Conservation (phyloP, 2,888 invertebrate species). For the Agrotis clavis region DNA sequence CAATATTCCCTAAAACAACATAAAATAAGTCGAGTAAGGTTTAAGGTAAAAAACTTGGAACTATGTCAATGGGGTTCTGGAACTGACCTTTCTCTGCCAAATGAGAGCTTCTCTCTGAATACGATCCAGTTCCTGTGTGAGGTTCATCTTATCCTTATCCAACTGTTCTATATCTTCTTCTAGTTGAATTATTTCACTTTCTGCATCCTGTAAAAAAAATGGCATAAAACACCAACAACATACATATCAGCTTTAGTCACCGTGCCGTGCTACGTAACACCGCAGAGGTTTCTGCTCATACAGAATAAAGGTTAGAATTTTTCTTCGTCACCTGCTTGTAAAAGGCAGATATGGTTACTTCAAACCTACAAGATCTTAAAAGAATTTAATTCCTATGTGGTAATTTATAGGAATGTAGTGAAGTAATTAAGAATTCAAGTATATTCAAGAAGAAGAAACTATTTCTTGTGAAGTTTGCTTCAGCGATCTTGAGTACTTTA, state of each 20-base stretch:
- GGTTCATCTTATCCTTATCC: constrained; percentile 92
- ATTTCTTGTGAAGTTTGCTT: neutral
- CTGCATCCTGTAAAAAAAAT: constrained; percentile 90
- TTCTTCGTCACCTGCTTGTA: too few relatives aligned
- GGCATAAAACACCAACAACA: neutral
- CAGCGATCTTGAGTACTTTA: too few relatives aligned
- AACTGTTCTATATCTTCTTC: constrained; percentile 93
- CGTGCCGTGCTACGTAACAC: too few relatives aligned
- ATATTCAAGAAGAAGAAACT: neutral
- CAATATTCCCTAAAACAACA: constrained; percentile 86
- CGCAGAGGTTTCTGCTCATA: too few relatives aligned
- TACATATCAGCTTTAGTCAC: neutral
- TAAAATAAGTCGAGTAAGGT: neutral
- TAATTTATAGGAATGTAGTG: neutral
- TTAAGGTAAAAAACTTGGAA: neutral
- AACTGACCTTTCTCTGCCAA: constrained; percentile 94
- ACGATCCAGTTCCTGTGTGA: constrained; percentile 92
- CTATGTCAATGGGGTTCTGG: too few relatives aligned
- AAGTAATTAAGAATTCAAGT: too few relatives aligned
- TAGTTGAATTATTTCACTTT: constrained; percentile 92
- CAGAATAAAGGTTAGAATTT: too few relatives aligned
- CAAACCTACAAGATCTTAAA: neutral
- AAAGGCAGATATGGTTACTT: too few relatives aligned
- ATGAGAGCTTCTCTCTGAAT: constrained; percentile 93
- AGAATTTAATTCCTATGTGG: neutral